phyloP scores from a whole-genome alignment of 2,888 invertebrate species.

The Diloba caeruleocephala region DNA sequence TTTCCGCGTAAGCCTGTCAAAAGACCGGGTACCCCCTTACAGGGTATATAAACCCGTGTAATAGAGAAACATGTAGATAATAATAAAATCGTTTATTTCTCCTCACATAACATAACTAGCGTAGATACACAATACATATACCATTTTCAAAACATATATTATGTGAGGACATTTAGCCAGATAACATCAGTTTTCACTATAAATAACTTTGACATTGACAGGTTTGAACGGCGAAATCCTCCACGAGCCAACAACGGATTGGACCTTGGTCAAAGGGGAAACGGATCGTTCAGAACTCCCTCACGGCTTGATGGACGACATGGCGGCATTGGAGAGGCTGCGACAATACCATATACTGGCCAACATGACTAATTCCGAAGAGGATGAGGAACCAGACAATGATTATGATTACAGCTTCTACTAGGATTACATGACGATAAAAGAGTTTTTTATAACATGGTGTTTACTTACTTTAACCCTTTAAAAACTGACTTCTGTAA shows the following conservation, averaged over 20 bases:
- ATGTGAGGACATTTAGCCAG: too few species aligned
- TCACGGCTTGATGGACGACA: slow-evolving; percentile 64
- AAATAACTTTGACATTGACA: slow-evolving; percentile 49
- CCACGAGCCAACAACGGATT: slow-evolving; percentile 76
- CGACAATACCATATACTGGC: slow-evolving; percentile 75
- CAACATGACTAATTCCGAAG: slow-evolving; percentile 69
- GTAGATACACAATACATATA: too few species aligned
- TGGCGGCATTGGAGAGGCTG: slow-evolving; percentile 72
- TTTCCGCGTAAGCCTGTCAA: too few species aligned
- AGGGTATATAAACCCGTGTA: too few species aligned
- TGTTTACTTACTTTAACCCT: not conserved
- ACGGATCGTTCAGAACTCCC: slow-evolving; percentile 64
- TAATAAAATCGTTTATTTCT: too few species aligned
- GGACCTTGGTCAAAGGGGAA: slow-evolving; percentile 68
- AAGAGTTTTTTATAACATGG: slow-evolving; percentile 32
- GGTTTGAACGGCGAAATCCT: slow-evolving; percentile 74
- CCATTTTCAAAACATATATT: too few species aligned
- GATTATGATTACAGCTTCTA: slow-evolving; percentile 82
- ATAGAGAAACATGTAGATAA: too few species aligned
- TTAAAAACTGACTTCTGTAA: too few species aligned
- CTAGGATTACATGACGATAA: slow-evolving; percentile 62
- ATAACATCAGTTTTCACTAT: too few species aligned
- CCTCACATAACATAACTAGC: too few species aligned
- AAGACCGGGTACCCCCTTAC: too few species aligned
- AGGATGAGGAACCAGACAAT: slow-evolving; percentile 69